Percentiles rank a stretch among this genome's conserved stretches.
Evolutionary conservation across 1,140 invertebrate species (phyloP).

Genomic region (Tetranychus cinnabarinus): DNA sequence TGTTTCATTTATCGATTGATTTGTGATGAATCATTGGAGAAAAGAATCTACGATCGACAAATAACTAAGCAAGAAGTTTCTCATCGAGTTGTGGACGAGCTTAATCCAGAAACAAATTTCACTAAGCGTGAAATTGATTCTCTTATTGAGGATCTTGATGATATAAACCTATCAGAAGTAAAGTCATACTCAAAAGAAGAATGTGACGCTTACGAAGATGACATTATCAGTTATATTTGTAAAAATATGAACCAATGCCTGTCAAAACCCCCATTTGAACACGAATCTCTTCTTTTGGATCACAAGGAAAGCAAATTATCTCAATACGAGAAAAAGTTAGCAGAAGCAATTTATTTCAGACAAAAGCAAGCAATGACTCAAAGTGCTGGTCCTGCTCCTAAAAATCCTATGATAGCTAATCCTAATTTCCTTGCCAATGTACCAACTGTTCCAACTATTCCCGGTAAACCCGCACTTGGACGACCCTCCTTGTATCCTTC

Average conservation of each 20-base stretch:
- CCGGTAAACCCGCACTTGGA: no score
- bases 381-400: no score
- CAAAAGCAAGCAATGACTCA: no score
- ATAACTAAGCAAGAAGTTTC: slow-evolving; percentile 60
- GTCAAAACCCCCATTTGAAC: slow-evolving; percentile 52
- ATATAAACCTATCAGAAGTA: slow-evolving; percentile 31
- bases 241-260: slow-evolving; percentile 39
- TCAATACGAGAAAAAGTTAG: slow-evolving; percentile 74
- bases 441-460: no score
- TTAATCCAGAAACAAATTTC: slow-evolving; percentile 84
- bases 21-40: slow-evolving; percentile 86
- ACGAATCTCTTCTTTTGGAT: slow-evolving; percentile 85
- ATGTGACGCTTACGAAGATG: slow-evolving; percentile 50
- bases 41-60: slow-evolving; percentile 92
- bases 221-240: slow-evolving; percentile 48
- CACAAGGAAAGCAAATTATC: slow-evolving; percentile 84
- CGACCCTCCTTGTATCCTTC: no score
- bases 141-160: slow-evolving; percentile 71
- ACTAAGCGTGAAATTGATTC: slow-evolving; percentile 83
- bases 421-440: no score
- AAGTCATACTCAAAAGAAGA: slow-evolving; percentile 37
- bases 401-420: no score
- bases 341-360: slow-evolving; percentile 18
- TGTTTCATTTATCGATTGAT: slow-evolving; percentile 90
- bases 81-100: slow-evolving; percentile 89